Evolutionary conservation across 1,140 invertebrate species (phyloP), one percentile per base, ranked within the genome.

Genomic region (Drosophila athabasca): DNA sequence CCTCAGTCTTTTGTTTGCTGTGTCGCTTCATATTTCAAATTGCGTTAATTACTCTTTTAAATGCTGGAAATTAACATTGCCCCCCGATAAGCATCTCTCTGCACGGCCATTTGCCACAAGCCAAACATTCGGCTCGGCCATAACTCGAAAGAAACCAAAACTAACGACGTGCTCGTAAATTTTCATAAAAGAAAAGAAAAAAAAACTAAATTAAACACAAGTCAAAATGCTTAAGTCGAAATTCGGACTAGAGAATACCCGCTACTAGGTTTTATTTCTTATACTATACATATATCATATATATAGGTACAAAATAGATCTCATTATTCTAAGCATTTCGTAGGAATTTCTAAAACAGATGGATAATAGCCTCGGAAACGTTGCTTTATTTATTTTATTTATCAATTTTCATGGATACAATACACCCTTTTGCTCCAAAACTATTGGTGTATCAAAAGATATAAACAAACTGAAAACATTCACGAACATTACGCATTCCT

Each of bases 41-140:
- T 79, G 79, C 74, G 83, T 88, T 87, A 87, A 87, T 87, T 87
- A 87, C 83, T 73, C 79, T 87, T 87, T 87, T 87, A 87, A 85
- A 85, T 85, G 79, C 78, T 72, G 78, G 73, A 79, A 77, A 85
- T 85, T 85, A 85, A 77, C 82, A 87, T 73, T 75, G 75, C 50
- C 75, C 49, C 50, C 35, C 3, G 83, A 87, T 87, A 87, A 88
- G 51, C 62, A 87, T 87, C 83, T 85, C 65, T 58, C 51, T 70
- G 44, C 45, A 41, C 62, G 51, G 59, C 73, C 65, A 69, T 79
- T 73, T 65, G 71, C 79, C 79, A 75, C 79, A 82, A 78, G 79
- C 79, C 79, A 79, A 79, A 68, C 58, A 79, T 72, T 70, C 48
- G 78, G 72, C 77, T 70, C 48, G 78, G 72, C 77, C 66, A 81